These are phyloP conservation scores for Torymus auratus DNA, from an alignment of 2,888 invertebrate species.

Conservation along the genomic window DNA sequence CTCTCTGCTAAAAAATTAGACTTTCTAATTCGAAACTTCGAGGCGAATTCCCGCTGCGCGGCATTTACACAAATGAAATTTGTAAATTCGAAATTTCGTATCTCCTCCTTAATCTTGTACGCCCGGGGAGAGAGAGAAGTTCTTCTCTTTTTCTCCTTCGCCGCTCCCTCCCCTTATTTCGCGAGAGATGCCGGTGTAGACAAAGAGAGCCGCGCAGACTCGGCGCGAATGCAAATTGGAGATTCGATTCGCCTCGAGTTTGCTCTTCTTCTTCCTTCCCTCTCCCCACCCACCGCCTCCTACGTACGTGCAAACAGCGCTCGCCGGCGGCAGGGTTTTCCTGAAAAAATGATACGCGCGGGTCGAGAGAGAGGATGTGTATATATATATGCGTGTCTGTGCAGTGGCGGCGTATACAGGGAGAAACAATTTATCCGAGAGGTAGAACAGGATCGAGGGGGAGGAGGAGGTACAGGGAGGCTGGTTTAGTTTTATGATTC, in stretches of 20 bases:
- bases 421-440: conserved; percentile 20
- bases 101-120: conserved; percentile 50
- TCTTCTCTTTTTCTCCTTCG: conserved; percentile 32
- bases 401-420: neutral
- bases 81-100: conserved; percentile 47
- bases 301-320: conserved; percentile 43
- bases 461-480: no score
- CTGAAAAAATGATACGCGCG: conserved; percentile 42
- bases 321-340: neutral
- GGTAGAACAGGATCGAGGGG: neutral
- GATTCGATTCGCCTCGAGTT: conserved; percentile 50
- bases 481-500: conserved; percentile 35
- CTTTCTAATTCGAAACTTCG: conserved; percentile 20
- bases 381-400: neutral
- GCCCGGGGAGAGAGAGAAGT: no score
- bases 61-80: conserved; percentile 31
- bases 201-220: conserved; percentile 39
- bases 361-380: neutral
- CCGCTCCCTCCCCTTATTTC: conserved; percentile 35
- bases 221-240: conserved; percentile 56
- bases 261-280: conserved; percentile 21
- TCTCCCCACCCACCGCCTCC: neutral
- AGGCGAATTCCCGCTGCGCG: neutral
- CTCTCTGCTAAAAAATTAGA: neutral
- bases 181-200: conserved; percentile 31